phyloP scores from a whole-genome alignment of 2,888 invertebrate genomes.

The Andrena dorsata region DNA sequence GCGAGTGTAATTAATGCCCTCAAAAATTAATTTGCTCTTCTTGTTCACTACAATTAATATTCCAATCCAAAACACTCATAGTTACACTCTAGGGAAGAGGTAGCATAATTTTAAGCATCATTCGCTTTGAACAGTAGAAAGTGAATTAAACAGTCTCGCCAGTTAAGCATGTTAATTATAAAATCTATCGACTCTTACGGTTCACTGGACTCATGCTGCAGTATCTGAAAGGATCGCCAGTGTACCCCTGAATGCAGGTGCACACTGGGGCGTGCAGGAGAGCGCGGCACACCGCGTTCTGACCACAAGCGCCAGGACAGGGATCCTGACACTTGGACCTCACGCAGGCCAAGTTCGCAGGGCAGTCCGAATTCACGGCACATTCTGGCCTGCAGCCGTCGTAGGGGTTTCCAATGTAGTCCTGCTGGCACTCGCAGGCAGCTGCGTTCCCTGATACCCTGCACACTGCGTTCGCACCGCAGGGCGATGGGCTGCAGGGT shows the following conservation, averaged over 20 bases:
- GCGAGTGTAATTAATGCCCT: no score
- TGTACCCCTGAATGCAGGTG: slow-evolving; percentile 88
- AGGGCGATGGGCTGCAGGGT: slow-evolving; percentile 90
- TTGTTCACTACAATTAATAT: no score
- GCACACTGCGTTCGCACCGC: slow-evolving; percentile 92
- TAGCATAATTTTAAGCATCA: no score
- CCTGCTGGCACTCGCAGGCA: slow-evolving; percentile 91
- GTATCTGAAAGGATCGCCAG: slow-evolving; percentile 89
- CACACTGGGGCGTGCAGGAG: slow-evolving; percentile 93
- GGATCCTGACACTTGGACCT: slow-evolving; percentile 86
- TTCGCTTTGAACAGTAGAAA: no score
- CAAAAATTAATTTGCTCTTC: no score
- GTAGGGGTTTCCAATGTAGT: slow-evolving; percentile 90
- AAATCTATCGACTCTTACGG: slow-evolving; percentile 74
- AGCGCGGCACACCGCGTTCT: slow-evolving; percentile 89
- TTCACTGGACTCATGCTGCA: slow-evolving; percentile 85
- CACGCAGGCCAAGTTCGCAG: slow-evolving; percentile 85
- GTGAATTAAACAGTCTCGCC: no score
- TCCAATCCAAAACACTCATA: no score
- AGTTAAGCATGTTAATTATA: no score
- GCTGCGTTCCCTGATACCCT: slow-evolving; percentile 90
- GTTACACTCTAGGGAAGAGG: no score
- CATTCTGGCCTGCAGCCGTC: slow-evolving; percentile 86
- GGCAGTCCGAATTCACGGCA: slow-evolving; percentile 84
- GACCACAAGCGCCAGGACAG: slow-evolving; percentile 85